Percentiles rank a stretch among this genome's conserved stretches.
Evolutionary conservation across 2,797 vertebrate species (phyloP).

Genomic region (Sparidentex hasta): DNA sequence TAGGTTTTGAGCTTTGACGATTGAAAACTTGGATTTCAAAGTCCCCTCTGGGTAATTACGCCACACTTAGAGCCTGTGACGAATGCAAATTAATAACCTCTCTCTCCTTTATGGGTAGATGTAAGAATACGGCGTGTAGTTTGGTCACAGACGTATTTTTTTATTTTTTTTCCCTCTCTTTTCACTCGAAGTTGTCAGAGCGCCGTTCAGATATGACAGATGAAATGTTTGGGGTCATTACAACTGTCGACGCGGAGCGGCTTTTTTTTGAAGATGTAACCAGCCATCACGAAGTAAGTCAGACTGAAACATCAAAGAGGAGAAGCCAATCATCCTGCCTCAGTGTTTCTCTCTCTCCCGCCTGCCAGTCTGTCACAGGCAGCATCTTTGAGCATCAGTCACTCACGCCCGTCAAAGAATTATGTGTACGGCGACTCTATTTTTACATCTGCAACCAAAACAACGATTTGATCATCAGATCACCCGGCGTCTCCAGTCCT

Average conservation of each 20-base stretch:
- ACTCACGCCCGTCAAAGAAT: constrained; percentile 70
- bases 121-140: constrained; percentile 47
- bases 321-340: constrained; percentile 82
- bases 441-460: constrained; percentile 73
- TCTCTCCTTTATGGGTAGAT: constrained; percentile 29
- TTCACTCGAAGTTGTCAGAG: constrained; percentile 63
- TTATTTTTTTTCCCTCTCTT: constrained; percentile 34
- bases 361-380: constrained; percentile 77
- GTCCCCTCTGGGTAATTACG: constrained; percentile 45
- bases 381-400: constrained; percentile 80
- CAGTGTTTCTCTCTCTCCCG: constrained; percentile 73
- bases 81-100: constrained; percentile 58
- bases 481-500: constrained; percentile 18
- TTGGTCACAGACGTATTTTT: constrained; percentile 55
- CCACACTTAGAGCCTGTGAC: constrained; percentile 48
- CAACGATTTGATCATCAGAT: constrained; percentile 62
- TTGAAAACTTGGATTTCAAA: constrained; percentile 28
- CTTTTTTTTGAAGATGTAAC: constrained; percentile 81
- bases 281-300: constrained; percentile 74
- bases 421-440: constrained; percentile 64
- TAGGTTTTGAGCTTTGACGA: constrained; percentile 26
- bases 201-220: constrained; percentile 72
- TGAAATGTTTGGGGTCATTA: constrained; percentile 84
- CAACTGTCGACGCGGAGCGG: constrained; percentile 70
- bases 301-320: constrained; percentile 80